Conservation (phyloP, 2,113 vertebrate species). For the Caranx ignobilis region DNA sequence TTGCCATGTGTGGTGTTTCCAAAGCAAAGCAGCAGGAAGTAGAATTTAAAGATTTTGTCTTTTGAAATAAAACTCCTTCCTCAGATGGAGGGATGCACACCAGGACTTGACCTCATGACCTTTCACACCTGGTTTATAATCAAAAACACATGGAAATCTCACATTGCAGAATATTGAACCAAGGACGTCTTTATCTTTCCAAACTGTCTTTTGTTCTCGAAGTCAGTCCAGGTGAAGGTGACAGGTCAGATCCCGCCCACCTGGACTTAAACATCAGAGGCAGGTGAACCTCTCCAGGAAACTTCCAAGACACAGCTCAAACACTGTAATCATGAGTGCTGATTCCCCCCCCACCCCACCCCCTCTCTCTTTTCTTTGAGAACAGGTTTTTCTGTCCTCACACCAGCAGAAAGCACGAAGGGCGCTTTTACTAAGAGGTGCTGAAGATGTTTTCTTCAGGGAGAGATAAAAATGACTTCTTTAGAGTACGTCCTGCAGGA, state of each 20-base stretch:
- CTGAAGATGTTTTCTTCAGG: slow-evolving; percentile 9
- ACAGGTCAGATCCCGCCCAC: slow-evolving; percentile 13
- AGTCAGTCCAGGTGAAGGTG: slow-evolving; percentile 1
- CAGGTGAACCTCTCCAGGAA: slow-evolving; percentile 26
- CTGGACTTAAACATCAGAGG: slow-evolving; percentile 6
- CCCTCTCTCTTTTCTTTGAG: slow-evolving; percentile 2
- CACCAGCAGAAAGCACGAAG: slow-evolving; percentile 11
- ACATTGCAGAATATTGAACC: too few species aligned
- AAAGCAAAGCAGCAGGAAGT: too few species aligned
- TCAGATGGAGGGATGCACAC: too few species aligned
- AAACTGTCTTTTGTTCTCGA: background rate
- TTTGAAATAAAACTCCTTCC: too few species aligned
- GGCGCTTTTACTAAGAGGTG: slow-evolving; percentile 43
- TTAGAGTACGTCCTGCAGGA: slow-evolving; percentile 35
- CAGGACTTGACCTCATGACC: too few species aligned
- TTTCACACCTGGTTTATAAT: too few species aligned
- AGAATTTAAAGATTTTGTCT: too few species aligned
- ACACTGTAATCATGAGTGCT: slow-evolving; percentile 31
- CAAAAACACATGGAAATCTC: too few species aligned
- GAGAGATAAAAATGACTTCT: slow-evolving; percentile 37
- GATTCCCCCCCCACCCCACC: background rate
- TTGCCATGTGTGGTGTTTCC: background rate
- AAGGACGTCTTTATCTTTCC: background rate
- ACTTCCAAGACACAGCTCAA: slow-evolving; percentile 13
- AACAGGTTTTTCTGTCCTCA: slow-evolving; percentile 30